Conservation (phyloP, 2,888 invertebrate genomes). For the Carcina quercana region DNA sequence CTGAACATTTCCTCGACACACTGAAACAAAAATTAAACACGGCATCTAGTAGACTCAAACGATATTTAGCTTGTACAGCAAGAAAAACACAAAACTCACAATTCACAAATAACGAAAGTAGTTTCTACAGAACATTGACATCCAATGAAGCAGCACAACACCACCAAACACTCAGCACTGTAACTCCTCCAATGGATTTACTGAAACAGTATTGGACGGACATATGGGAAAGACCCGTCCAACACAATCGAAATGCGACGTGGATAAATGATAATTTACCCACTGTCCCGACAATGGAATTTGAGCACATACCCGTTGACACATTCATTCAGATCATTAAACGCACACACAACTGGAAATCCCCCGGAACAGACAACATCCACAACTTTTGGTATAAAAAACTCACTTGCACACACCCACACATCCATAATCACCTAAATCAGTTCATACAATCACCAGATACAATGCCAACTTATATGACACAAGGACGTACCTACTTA, state of each 20-base stretch:
- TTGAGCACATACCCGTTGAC: conserved; percentile 8
- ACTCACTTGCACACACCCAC: conserved; percentile 8
- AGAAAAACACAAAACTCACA: conserved; percentile 14
- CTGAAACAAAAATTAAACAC: conserved; percentile 14
- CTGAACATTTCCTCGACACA: conserved; percentile 15
- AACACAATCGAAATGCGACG: conserved; percentile 10
- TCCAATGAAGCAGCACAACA: not conserved
- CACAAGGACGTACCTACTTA: conserved; percentile 15
- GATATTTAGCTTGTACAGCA: conserved; percentile 14
- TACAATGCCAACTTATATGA: conserved; percentile 9
- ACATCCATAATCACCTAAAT: conserved; percentile 9
- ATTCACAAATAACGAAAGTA: conserved; percentile 14
- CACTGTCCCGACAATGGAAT: conserved; percentile 14
- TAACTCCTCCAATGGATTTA: not conserved
- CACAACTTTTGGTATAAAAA: conserved; percentile 15
- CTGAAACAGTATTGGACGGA: conserved; percentile 11
- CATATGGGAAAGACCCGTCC: conserved; percentile 9
- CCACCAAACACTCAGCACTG: conserved; percentile 2
- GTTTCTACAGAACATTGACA: conserved; percentile 12
- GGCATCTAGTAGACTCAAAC: conserved; percentile 12
- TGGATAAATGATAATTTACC: conserved; percentile 15
- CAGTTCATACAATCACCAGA: not conserved
- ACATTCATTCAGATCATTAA: conserved; percentile 7
- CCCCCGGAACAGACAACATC: conserved; percentile 11
- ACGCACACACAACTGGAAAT: conserved; percentile 14